Evolutionary conservation across 1,140 invertebrate genomes (phyloP).

Genomic region (Caenorhabditis latens): DNA sequence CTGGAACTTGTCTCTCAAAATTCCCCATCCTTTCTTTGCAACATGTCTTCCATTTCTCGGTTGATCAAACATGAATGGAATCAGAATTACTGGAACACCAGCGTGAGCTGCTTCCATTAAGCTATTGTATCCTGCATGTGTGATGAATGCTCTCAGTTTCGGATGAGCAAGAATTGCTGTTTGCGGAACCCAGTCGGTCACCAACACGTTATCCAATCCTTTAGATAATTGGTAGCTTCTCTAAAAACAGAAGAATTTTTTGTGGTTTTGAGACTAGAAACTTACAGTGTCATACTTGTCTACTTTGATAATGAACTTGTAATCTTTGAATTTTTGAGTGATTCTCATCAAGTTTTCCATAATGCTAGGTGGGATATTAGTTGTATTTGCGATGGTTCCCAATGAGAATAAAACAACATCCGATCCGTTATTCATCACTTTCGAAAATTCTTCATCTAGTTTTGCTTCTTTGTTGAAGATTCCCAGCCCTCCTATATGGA

Average conservation of each 20-base stretch:
- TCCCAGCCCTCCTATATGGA: conserved; percentile 64
- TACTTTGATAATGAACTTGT: conserved; percentile 63
- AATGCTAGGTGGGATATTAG: conserved; percentile 39
- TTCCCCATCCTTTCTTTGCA: conserved; percentile 64
- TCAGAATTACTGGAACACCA: conserved; percentile 79
- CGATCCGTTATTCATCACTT: conserved; percentile 57
- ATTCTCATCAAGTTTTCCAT: conserved; percentile 58
- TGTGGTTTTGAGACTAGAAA: background rate
- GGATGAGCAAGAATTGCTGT: conserved; percentile 61
- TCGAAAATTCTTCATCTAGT: conserved; percentile 7
- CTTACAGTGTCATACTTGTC: conserved; percentile 60
- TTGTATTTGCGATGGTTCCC: conserved; percentile 63
- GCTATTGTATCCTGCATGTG: conserved; percentile 79
- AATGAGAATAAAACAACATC: conserved; percentile 63
- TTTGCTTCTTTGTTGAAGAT: conserved; percentile 14
- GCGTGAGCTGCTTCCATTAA: conserved; percentile 79
- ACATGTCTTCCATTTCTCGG: conserved; percentile 66
- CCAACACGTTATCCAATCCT: conserved; percentile 58
- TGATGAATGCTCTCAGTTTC: conserved; percentile 77
- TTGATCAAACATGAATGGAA: conserved; percentile 80
- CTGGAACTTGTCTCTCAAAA: conserved; percentile 80
- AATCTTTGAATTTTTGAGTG: conserved; percentile 58
- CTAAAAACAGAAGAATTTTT: background rate
- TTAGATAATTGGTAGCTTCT: conserved; percentile 37
- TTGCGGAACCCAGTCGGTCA: conserved; percentile 63